Conservation (phyloP, 2,888 invertebrate genomes). For the Eupeodes luniger region DNA sequence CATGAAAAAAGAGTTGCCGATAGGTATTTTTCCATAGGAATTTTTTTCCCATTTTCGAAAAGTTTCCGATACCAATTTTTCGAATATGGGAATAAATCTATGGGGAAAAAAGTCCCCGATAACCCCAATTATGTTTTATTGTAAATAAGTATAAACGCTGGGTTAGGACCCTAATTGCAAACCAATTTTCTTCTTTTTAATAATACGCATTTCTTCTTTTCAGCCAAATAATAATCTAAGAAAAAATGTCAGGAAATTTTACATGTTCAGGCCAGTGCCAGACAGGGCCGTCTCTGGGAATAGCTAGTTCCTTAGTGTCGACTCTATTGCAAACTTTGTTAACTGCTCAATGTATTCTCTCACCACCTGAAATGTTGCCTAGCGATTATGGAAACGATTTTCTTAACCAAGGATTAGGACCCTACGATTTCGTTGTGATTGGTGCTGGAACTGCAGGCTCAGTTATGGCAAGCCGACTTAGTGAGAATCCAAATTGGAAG, state of each 20-base stretch:
- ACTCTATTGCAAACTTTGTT: slow-evolving; percentile 86
- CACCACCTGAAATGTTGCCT: slow-evolving; percentile 86
- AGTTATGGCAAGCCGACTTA: slow-evolving; percentile 85
- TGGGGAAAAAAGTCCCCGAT: too few relatives aligned
- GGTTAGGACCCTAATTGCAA: too few relatives aligned
- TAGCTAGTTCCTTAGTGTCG: slow-evolving; percentile 84
- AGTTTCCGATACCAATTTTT: too few relatives aligned
- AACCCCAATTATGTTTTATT: too few relatives aligned
- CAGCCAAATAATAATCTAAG: neutral
- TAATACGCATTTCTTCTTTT: too few relatives aligned
- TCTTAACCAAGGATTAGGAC: slow-evolving; percentile 80
- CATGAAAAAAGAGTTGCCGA: too few relatives aligned
- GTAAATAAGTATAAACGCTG: too few relatives aligned
- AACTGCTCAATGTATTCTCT: slow-evolving; percentile 86
- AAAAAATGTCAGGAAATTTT: neutral
- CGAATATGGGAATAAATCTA: too few relatives aligned
- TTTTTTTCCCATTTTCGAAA: too few relatives aligned
- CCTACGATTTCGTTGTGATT: slow-evolving; percentile 84
- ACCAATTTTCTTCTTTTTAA: too few relatives aligned
- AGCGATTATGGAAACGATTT: slow-evolving; percentile 82
- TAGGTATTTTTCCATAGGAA: too few relatives aligned
- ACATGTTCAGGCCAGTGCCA: slow-evolving; percentile 76
- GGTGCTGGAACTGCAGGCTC: slow-evolving; percentile 85
- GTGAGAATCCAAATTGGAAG: slow-evolving; percentile 84
- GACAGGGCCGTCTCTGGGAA: slow-evolving; percentile 78